phyloP scores from a whole-genome alignment of 2,113 vertebrate species.

The Crotalus helleri region DNA sequence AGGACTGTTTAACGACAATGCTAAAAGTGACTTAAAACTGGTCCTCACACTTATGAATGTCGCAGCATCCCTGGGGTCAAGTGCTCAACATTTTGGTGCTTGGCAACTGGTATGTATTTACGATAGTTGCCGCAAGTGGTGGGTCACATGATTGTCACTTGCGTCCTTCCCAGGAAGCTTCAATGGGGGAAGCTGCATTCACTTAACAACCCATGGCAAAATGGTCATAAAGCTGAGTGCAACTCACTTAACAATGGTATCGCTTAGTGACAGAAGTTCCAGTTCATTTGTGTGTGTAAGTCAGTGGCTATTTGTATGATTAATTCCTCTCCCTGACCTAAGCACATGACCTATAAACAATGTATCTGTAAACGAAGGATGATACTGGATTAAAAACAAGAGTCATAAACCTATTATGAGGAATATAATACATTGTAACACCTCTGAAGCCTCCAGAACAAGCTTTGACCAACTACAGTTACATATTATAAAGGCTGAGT shows the following conservation, averaged over 20 bases:
- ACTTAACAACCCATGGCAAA: background rate
- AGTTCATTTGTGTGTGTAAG: too few relatives aligned
- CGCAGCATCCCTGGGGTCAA: background rate
- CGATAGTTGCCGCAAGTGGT: background rate
- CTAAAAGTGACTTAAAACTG: background rate
- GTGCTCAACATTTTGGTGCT: background rate
- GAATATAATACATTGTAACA: constrained; percentile 72
- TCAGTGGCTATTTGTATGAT: too few relatives aligned
- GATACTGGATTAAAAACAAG: constrained; percentile 58
- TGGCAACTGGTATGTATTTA: background rate
- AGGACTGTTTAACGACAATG: background rate
- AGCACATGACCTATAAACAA: background rate
- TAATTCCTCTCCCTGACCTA: background rate
- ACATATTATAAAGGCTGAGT: background rate
- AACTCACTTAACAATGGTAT: too few relatives aligned
- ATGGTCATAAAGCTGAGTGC: too few relatives aligned
- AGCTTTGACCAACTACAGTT: background rate
- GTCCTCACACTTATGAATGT: background rate
- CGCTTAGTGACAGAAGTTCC: too few relatives aligned
- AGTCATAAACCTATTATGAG: constrained; percentile 76
- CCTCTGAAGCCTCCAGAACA: constrained; percentile 16
- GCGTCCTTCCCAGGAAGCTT: background rate
- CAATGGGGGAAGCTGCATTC: background rate
- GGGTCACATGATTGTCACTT: background rate
- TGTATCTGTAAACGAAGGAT: background rate